Evolutionary conservation across 2,888 invertebrate species (phyloP).

Genomic region (Charanyca ferruginea): DNA sequence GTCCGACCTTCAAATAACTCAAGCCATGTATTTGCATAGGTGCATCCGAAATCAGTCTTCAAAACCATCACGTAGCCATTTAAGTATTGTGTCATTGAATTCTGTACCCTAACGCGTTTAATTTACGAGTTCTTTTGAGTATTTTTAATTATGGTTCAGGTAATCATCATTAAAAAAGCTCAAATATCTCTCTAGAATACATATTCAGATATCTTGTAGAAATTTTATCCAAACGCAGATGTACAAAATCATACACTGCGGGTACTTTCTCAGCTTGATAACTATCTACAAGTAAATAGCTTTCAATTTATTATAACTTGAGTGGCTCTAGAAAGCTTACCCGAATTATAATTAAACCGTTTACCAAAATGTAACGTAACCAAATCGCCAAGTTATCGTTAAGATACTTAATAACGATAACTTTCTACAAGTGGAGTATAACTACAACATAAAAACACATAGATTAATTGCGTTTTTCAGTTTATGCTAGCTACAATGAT

Average conservation of each 20-base stretch:
- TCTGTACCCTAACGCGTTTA: constrained; percentile 26
- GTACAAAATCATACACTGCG: not conserved
- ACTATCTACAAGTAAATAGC: not conserved
- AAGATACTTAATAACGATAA: constrained; percentile 3
- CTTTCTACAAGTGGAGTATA: constrained; percentile 14
- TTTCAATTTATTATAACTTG: constrained; percentile 14
- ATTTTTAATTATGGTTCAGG: not conserved
- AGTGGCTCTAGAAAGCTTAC: constrained; percentile 23
- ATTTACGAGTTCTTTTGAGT: constrained; percentile 7
- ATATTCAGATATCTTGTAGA: no score
- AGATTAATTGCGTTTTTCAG: constrained; percentile 1
- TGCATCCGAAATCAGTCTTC: constrained; percentile 69
- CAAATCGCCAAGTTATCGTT: not conserved
- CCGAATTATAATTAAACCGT: constrained; percentile 16
- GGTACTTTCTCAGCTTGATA: not conserved
- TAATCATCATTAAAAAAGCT: no score
- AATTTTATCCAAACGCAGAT: not conserved
- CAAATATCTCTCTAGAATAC: no score
- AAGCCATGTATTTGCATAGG: constrained; percentile 77
- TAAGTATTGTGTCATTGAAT: constrained; percentile 4
- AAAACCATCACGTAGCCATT: constrained; percentile 18
- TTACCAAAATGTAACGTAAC: constrained; percentile 15
- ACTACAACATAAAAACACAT: not conserved
- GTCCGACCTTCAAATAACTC: constrained; percentile 70
- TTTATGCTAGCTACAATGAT: constrained; percentile 3